phyloP scores from a whole-genome alignment of 2,113 vertebrate genomes.

The Pristiophorus japonicus region DNA sequence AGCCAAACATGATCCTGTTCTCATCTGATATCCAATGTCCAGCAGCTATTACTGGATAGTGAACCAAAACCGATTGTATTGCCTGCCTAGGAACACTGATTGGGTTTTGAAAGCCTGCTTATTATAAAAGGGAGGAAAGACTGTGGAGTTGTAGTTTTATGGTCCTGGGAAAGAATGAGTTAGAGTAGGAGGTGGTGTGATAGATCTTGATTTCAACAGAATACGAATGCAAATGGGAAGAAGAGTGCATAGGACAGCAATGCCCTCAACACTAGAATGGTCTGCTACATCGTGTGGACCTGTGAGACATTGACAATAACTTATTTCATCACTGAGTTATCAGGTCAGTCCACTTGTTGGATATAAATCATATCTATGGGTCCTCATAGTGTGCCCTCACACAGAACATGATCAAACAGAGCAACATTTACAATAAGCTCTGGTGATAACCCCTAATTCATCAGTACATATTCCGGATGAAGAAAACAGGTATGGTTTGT shows the following conservation, averaged over 20 bases:
- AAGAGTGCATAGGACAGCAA: not conserved
- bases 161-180: not conserved
- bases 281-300: not conserved
- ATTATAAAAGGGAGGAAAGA: not conserved
- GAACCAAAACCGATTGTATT: not conserved
- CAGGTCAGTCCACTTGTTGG: not conserved
- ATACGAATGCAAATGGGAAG: not conserved
- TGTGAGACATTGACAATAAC: not conserved
- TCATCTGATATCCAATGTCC: no score
- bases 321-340: not conserved
- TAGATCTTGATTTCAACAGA: not conserved
- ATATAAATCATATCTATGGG: not conserved
- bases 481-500: no score
- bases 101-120: not conserved
- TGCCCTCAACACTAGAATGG: not conserved
- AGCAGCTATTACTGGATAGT: not conserved
- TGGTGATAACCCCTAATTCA: no score
- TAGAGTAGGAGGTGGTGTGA: not conserved
- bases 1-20: no score
- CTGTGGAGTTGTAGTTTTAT: not conserved
- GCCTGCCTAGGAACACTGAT: no score
- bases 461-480: not conserved
- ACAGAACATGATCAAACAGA: not conserved
- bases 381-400: not conserved
- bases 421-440: not conserved